These are phyloP conservation scores for Cephalotes varians DNA, from an alignment of 2,888 invertebrate species.

Conservation along the genomic window DNA sequence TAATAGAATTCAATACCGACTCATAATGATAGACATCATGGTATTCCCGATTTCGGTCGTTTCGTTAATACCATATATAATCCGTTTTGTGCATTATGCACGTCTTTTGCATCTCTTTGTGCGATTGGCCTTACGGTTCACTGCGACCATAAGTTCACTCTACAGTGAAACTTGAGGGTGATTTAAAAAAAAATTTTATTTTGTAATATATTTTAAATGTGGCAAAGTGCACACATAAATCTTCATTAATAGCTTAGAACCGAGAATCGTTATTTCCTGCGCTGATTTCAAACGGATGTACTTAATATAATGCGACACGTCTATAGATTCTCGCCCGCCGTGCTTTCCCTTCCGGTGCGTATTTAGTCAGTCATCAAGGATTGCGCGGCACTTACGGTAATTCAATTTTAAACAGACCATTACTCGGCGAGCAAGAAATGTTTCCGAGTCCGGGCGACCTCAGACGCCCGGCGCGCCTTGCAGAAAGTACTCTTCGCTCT, in stretches of 20 bases:
- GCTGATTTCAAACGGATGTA: constrained; percentile 24
- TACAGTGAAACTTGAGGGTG: background rate
- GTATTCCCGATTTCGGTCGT: constrained; percentile 1
- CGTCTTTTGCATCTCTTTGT: background rate
- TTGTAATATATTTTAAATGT: background rate
- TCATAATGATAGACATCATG: constrained; percentile 18
- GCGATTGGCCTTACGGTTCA: background rate
- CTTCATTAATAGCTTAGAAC: constrained; percentile 18
- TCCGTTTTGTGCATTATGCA: constrained; percentile 10
- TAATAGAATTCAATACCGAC: constrained; percentile 24
- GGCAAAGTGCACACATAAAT: background rate
- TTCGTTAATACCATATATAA: background rate
- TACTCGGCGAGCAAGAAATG: constrained; percentile 68
- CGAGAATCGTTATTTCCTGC: background rate
- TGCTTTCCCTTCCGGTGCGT: constrained; percentile 41
- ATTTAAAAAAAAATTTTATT: constrained; percentile 2
- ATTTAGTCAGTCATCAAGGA: constrained; percentile 68
- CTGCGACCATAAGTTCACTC: too few relatives aligned
- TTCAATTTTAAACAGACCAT: constrained; percentile 72
- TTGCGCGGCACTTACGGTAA: constrained; percentile 68
- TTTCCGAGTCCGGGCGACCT: constrained; percentile 66
- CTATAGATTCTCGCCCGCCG: constrained; percentile 9
- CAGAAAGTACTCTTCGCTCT: constrained; percentile 66
- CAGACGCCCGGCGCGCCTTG: constrained; percentile 62
- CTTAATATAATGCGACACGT: constrained; percentile 37